These are phyloP conservation scores for Gymnocypris eckloni DNA, from an alignment of 2,797 vertebrate genomes.

Conservation along the genomic window DNA sequence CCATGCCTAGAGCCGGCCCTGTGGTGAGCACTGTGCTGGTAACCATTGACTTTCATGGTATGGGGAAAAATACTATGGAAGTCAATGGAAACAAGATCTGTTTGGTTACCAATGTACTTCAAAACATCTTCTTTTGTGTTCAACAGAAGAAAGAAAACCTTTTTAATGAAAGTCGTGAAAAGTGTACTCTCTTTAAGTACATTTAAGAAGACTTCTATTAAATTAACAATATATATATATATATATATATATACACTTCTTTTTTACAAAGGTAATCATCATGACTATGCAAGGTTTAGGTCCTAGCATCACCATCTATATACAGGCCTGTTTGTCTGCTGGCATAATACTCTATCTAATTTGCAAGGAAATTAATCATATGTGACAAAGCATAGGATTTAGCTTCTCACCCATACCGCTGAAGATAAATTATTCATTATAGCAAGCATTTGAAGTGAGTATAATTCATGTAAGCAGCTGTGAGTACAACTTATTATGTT, in stretches of 20 bases:
- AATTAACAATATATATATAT: not conserved
- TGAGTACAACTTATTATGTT: conserved; percentile 31
- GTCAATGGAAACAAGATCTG: too few relatives aligned
- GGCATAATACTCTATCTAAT: conserved; percentile 24
- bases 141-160: too few relatives aligned
- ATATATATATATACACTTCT: not conserved
- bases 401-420: conserved; percentile 25
- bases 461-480: conserved; percentile 39
- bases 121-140: not conserved
- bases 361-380: conserved; percentile 33
- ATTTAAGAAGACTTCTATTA: not conserved
- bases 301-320: not conserved
- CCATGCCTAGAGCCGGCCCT: too few relatives aligned
- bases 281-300: not conserved
- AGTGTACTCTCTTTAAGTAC: not conserved
- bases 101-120: not conserved
- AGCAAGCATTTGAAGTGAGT: conserved; percentile 31
- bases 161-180: not conserved
- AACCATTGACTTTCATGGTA: too few relatives aligned
- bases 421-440: conserved; percentile 49
- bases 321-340: not conserved
- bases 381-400: conserved; percentile 40
- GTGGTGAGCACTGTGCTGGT: too few relatives aligned
- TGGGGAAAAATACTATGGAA: too few relatives aligned
- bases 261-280: not conserved